Conservation (phyloP, 2,113 vertebrate species). For the Calonectris borealis region DNA sequence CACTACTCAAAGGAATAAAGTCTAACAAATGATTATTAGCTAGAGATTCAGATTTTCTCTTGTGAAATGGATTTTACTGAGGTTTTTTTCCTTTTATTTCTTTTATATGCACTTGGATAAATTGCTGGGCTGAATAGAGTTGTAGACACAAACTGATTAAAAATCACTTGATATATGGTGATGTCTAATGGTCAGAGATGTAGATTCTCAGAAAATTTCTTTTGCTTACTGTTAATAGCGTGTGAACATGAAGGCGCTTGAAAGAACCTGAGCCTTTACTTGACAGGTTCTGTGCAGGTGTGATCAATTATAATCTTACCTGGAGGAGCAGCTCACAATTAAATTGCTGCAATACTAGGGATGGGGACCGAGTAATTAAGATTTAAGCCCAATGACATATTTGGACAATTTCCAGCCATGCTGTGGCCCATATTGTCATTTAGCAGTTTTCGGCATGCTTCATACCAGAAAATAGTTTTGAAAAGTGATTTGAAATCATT, state of each 20-base stretch:
- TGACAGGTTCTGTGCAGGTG: not conserved
- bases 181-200: not conserved
- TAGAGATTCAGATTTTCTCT: not conserved
- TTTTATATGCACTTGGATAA: not conserved
- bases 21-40: not conserved
- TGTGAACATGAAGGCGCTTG: not conserved
- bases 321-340: not conserved
- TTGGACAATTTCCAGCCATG: not conserved
- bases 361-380: not conserved
- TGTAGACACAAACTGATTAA: not conserved
- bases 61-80: constrained; percentile 2
- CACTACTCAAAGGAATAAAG: constrained; percentile 24
- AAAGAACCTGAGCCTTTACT: not conserved
- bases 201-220: not conserved
- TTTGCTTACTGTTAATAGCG: not conserved
- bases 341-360: not conserved
- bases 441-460: not conserved
- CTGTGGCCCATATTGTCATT: not conserved
- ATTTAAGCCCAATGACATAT: not conserved
- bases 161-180: not conserved
- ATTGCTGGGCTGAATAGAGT: not conserved
- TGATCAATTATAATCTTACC: not conserved
- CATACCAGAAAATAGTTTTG: not conserved
- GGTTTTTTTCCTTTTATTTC: not conserved
- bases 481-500: not conserved